Percentiles rank a stretch among this genome's conserved stretches.
Conservation (phyloP, 30 jellyfish, hydroid and myxozoan species). For the Pelagia noctiluca region DNA sequence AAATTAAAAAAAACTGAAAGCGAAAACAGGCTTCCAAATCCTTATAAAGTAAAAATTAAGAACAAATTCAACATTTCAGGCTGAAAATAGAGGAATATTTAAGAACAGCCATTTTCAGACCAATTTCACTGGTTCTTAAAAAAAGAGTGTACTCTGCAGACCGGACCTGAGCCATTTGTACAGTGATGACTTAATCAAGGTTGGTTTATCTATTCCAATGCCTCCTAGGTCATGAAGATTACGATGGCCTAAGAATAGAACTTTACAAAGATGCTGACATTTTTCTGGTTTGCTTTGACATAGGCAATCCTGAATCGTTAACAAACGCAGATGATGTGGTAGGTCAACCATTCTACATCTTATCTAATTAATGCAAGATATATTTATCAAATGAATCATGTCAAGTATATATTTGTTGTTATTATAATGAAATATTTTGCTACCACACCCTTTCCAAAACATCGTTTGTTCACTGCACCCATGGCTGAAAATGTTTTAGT, state of each 20-base stretch:
- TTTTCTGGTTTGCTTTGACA: conserved; percentile 81
- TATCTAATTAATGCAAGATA: not conserved
- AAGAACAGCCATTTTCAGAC: too few species aligned
- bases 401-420: not conserved
- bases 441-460: not conserved
- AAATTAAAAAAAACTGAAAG: too few species aligned
- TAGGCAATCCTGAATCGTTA: conserved; percentile 67
- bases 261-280: conserved; percentile 75
- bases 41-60: too few species aligned
- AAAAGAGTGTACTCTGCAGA: too few species aligned
- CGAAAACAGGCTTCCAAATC: too few species aligned
- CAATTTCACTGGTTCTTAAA: too few species aligned
- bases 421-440: not conserved
- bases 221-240: conserved; percentile 76
- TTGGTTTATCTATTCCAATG: not conserved
- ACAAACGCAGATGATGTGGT: conserved; percentile 68
- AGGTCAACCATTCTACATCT: not conserved
- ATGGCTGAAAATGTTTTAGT: too few species aligned
- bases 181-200: not conserved
- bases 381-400: not conserved
- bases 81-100: too few species aligned
- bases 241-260: conserved; percentile 82
- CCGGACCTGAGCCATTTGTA: too few species aligned
- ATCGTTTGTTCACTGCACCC: too few species aligned
- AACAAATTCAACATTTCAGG: too few species aligned